These are phyloP conservation scores for Caradrina kadenii DNA, from an alignment of 2,888 invertebrate genomes.

Conservation along the genomic window DNA sequence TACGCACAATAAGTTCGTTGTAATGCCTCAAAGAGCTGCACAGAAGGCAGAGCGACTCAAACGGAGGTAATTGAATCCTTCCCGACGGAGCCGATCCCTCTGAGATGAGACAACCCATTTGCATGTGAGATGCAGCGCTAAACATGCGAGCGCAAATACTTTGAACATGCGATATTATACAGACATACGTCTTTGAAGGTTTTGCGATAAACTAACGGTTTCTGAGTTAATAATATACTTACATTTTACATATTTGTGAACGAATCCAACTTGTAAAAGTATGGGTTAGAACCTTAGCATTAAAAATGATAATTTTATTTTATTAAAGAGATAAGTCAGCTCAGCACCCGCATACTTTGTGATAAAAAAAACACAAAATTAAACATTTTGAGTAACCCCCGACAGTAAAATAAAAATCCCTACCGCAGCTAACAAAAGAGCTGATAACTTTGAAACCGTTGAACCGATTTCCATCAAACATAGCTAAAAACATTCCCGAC, in stretches of 20 bases:
- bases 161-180: constrained; percentile 42
- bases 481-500: too few relatives aligned
- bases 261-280: too few relatives aligned
- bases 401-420: too few relatives aligned
- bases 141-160: constrained; percentile 59
- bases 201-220: constrained; percentile 8
- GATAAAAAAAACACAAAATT: too few relatives aligned
- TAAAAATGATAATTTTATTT: too few relatives aligned
- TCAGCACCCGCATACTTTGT: too few relatives aligned
- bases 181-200: constrained; percentile 20
- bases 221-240: background rate
- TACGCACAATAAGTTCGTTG: constrained; percentile 39
- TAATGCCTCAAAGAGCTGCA: constrained; percentile 37
- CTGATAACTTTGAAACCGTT: too few relatives aligned
- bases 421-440: too few relatives aligned
- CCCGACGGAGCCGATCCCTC: constrained; percentile 66
- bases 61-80: constrained; percentile 75
- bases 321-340: too few relatives aligned
- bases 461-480: too few relatives aligned
- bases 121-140: constrained; percentile 71
- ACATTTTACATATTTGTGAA: too few relatives aligned
- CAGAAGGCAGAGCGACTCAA: constrained; percentile 58
- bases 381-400: too few relatives aligned
- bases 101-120: constrained; percentile 68
- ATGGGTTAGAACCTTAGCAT: background rate